These are phyloP conservation scores for Stenoptilia bipunctidactyla DNA, from an alignment of 2,888 invertebrate species.

Conservation along the genomic window DNA sequence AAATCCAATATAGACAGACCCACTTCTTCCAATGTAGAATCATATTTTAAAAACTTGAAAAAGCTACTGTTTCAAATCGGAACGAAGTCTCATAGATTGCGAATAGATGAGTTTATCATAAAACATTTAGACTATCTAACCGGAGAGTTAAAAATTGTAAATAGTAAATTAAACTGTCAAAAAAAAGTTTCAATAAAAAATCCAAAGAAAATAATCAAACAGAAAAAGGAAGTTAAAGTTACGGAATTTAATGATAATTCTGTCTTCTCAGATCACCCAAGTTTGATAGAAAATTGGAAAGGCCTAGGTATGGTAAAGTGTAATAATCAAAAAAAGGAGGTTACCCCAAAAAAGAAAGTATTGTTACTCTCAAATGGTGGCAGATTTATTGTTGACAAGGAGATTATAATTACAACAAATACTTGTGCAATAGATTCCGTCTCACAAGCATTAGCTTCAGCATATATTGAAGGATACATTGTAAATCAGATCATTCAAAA, in stretches of 20 bases:
- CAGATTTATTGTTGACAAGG: background rate
- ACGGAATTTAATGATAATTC: conserved; percentile 3
- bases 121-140: conserved; percentile 5
- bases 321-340: background rate
- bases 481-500: conserved; percentile 6
- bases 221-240: background rate
- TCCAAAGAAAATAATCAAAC: background rate
- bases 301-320: conserved; percentile 1
- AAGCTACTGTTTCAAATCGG: conserved; percentile 1
- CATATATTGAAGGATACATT: conserved; percentile 11
- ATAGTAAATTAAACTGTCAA: background rate
- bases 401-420: background rate
- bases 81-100: conserved; percentile 4
- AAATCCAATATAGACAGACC: conserved; percentile 3
- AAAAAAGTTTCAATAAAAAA: too few relatives aligned
- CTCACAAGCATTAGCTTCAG: conserved; percentile 3
- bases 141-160: conserved; percentile 7
- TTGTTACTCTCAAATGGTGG: background rate
- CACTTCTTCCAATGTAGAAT: conserved; percentile 6
- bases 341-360: background rate
- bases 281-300: conserved; percentile 5
- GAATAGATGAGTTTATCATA: conserved; percentile 6
- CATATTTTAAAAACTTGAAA: conserved; percentile 5
- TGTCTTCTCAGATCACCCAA: conserved; percentile 3
- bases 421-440: background rate